A percentile compares a stretch with the other conserved stretches of the same genome.
These are phyloP conservation scores for Phortica okadai DNA, from an alignment of 2,888 invertebrate species.

Conservation along the genomic window DNA sequence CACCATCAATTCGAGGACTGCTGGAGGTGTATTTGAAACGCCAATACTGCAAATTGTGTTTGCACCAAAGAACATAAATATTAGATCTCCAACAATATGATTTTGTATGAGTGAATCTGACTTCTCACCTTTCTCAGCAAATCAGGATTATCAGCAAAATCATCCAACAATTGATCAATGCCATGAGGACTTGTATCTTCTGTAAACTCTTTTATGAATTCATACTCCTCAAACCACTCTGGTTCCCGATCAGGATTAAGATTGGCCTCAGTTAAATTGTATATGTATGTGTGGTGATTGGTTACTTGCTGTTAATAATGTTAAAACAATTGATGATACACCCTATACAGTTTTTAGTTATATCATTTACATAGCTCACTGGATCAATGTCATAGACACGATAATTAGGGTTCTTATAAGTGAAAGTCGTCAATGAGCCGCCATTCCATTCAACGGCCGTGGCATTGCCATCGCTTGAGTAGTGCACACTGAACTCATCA, in stretches of 20 bases:
- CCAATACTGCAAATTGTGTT: constrained; percentile 55
- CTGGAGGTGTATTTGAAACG: constrained; percentile 62
- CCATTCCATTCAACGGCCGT: constrained; percentile 87
- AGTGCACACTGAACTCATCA: constrained; percentile 85
- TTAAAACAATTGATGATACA: background rate
- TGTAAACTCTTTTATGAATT: constrained; percentile 82
- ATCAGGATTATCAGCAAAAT: constrained; percentile 77
- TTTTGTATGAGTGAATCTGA: background rate
- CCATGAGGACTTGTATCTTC: constrained; percentile 81
- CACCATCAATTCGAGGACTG: constrained; percentile 61
- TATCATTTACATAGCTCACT: constrained; percentile 78
- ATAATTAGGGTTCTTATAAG: constrained; percentile 87
- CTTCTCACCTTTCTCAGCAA: constrained; percentile 64
- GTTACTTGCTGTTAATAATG: constrained; percentile 81
- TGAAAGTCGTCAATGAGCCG: constrained; percentile 86
- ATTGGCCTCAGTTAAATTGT: constrained; percentile 86
- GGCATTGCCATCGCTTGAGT: constrained; percentile 77
- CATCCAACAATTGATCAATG: constrained; percentile 79
- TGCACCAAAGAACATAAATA: background rate
- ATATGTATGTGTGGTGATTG: constrained; percentile 83
- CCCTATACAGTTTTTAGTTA: constrained; percentile 42
- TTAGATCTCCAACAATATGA: background rate
- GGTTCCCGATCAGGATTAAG: constrained; percentile 79
- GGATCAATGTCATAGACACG: constrained; percentile 84
- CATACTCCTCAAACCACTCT: constrained; percentile 85